Base-by-base conservation (phyloP, 2,113 vertebrate species). In the Lepisosteus osseus region DNA sequence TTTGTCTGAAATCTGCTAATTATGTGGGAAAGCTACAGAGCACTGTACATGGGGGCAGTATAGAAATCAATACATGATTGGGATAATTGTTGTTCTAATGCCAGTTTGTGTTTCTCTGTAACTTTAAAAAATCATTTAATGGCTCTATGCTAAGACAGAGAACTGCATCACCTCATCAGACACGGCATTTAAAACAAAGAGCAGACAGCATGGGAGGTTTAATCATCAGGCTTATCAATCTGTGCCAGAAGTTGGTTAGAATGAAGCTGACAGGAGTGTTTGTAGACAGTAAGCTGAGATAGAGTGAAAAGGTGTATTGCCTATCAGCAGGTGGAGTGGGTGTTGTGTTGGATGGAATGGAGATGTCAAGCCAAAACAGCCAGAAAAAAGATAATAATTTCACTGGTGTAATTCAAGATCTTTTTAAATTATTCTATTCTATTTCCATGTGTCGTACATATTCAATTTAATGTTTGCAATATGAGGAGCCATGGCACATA, bases 31-130 rank as follows among this genome's bases (percentile, higher is more conserved):
- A 80, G 82, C 84, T 81, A 74, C 82, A 71, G 79, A 69, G 77
- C 77, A 82, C 83, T 81, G 83, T 79, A 76, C 72, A 78, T 83
- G 84, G 80, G 78, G 77, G 84, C 83, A 74, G 77, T 78, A 40
- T 57, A 72, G 78, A 83, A 90, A 87, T 90, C 88, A 88, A 90
- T 90, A 79, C 85, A 83, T 92, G 90, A 93, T 91, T 88, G 87
- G 83, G 74, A 86, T 88, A 89, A 93, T 91, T 90, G 89, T 82
- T 80, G 68, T 78, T 76, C 79, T 77, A 68, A 72, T 87, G 84
- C 85, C 81, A 81, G 85, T 86, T 83, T 83, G 76, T 80, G 81
- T 80, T 75, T 43, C 17, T 79, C 80, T 63, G 69, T 82, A 83
- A 85, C 81, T 80, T 87, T 74, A 29, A 29, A 14, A 59, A 59